Evolutionary conservation across 2,888 invertebrate genomes (phyloP).

Genomic region (Adela reaumurella): DNA sequence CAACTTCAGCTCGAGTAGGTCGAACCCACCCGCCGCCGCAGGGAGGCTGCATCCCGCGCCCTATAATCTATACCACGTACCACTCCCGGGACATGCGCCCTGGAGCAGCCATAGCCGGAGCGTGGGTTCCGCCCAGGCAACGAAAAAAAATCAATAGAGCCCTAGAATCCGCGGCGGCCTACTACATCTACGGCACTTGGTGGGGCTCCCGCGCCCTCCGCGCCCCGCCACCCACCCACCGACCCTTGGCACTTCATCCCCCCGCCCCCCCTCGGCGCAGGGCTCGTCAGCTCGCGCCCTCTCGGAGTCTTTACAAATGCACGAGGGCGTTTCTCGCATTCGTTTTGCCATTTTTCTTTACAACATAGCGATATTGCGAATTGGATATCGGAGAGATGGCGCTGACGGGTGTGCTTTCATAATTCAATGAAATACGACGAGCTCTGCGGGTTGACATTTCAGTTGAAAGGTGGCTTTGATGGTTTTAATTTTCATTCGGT

Average conservation of each 20-base stretch:
- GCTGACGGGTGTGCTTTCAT: neutral
- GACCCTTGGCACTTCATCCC: no score
- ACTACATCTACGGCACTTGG: neutral
- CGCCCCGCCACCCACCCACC: neutral
- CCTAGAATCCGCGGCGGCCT: neutral
- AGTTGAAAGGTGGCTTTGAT: no score
- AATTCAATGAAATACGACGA: neutral
- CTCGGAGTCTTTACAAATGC: neutral
- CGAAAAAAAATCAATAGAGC: neutral
- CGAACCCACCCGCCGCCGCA: neutral
- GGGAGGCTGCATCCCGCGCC: neutral
- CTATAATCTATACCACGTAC: neutral
- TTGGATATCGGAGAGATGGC: neutral
- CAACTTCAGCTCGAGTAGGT: no score
- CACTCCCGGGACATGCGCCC: neutral
- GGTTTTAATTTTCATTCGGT: no score
- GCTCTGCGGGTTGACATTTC: no score
- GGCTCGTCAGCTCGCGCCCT: no score
- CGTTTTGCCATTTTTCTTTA: neutral
- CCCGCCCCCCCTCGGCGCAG: neutral
- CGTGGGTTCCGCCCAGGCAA: neutral
- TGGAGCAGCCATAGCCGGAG: neutral
- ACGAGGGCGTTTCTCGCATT: neutral
- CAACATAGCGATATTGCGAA: neutral
- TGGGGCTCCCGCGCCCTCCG: neutral